Percentiles rank a stretch among this genome's conserved stretches.
Evolutionary conservation across 2,797 vertebrate species (phyloP).

Genomic region (Menidia menidia): DNA sequence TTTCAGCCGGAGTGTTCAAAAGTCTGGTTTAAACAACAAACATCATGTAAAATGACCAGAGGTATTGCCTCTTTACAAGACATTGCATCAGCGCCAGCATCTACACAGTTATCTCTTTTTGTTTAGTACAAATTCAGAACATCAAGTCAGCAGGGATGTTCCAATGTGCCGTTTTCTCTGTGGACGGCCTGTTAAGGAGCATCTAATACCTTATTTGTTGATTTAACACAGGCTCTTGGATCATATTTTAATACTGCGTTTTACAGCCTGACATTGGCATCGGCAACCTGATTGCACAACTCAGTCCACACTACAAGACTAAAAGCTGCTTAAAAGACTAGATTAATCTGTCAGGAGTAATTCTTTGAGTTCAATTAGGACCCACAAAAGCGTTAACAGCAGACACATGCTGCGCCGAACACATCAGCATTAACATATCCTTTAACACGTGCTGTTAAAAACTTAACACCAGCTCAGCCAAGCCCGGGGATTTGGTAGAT

Average conservation of each 20-base stretch:
- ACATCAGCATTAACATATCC: constrained; percentile 28
- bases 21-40: not conserved
- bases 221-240: constrained; percentile 12
- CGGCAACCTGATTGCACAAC: constrained; percentile 26
- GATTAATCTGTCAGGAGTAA: constrained; percentile 48
- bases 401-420: constrained; percentile 38
- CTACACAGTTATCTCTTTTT: not conserved
- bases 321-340: constrained; percentile 49
- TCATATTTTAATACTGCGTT: constrained; percentile 31
- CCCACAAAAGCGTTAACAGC: constrained; percentile 41
- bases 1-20: not conserved
- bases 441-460: constrained; percentile 40
- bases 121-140: constrained; percentile 12
- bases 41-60: too few relatives aligned
- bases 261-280: constrained; percentile 27
- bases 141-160: constrained; percentile 11
- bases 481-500: constrained; percentile 36
- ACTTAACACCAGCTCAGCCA: constrained; percentile 20
- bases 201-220: constrained; percentile 4
- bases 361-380: constrained; percentile 40
- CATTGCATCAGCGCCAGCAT: constrained; percentile 23
- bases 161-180: not conserved
- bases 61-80: not conserved
- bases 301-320: constrained; percentile 36
- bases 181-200: not conserved